phyloP scores from a whole-genome alignment of 2,113 vertebrate genomes.

The Catharus fuscescens region DNA sequence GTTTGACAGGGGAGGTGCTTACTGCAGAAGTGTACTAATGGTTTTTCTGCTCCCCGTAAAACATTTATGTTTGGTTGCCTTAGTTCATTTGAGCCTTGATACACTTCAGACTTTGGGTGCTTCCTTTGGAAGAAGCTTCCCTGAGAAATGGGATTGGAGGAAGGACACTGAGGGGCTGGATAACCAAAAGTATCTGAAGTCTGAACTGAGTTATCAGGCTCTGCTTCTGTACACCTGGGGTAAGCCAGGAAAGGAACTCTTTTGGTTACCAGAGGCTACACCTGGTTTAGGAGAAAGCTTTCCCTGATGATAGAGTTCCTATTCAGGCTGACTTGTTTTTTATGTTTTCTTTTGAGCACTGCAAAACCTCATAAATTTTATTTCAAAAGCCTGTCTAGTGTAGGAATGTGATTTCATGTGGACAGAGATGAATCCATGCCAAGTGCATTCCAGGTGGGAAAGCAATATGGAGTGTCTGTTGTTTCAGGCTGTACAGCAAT shows the following conservation, averaged over 20 bases:
- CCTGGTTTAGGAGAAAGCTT: neutral
- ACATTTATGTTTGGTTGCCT: neutral
- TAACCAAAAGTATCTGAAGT: neutral
- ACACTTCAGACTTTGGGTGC: neutral
- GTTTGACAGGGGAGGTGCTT: neutral
- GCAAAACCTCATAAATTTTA: constrained; percentile 19
- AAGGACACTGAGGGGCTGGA: accelerated
- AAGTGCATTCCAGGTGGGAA: constrained; percentile 25
- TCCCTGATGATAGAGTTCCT: neutral
- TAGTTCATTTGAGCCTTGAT: neutral
- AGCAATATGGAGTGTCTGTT: neutral
- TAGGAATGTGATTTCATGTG: constrained; percentile 23
- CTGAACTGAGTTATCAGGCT: neutral
- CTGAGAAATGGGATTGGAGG: neutral
- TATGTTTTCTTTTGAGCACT: neutral
- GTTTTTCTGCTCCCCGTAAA: neutral
- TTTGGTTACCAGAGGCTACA: neutral
- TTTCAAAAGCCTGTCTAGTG: constrained; percentile 13
- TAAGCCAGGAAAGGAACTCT: neutral
- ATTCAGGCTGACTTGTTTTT: neutral
- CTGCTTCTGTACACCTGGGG: neutral
- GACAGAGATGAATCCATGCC: neutral
- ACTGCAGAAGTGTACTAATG: neutral
- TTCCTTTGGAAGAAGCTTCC: neutral
- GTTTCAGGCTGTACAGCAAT: constrained; percentile 11